phyloP scores from a whole-genome alignment of 2,888 invertebrate species.

The Acanthacorydalis orientalis region DNA sequence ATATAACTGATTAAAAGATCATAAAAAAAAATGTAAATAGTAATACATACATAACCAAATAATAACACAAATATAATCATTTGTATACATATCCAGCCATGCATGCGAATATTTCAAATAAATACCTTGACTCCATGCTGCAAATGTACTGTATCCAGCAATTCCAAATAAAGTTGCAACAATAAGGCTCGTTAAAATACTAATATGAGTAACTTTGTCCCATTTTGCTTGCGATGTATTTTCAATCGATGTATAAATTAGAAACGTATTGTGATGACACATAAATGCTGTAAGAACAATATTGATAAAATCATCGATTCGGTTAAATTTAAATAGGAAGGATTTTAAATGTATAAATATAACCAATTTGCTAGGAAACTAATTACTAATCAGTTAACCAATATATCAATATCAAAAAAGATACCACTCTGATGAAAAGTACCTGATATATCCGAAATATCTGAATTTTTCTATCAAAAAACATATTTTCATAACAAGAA shows the following conservation, averaged over 20 bases:
- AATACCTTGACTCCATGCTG: slow-evolving; percentile 56
- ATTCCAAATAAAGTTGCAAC: slow-evolving; percentile 59
- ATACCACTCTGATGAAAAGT: too few relatives aligned
- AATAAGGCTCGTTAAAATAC: slow-evolving; percentile 53
- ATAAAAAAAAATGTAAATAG: too few relatives aligned
- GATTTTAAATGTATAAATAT: neutral
- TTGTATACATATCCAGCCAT: too few relatives aligned
- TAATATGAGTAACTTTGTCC: slow-evolving; percentile 67
- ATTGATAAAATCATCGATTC: neutral
- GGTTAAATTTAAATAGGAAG: neutral
- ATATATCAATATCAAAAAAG: too few relatives aligned
- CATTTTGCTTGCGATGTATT: slow-evolving; percentile 57
- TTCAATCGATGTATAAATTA: slow-evolving; percentile 65
- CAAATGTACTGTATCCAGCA: slow-evolving; percentile 67
- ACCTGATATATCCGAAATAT: too few relatives aligned
- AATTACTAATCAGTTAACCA: too few relatives aligned
- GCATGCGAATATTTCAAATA: too few relatives aligned
- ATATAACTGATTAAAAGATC: too few relatives aligned
- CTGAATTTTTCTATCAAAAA: too few relatives aligned
- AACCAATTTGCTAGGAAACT: neutral
- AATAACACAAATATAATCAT: too few relatives aligned
- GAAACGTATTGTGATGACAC: slow-evolving; percentile 79
- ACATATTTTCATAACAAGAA: too few relatives aligned
- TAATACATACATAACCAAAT: too few relatives aligned
- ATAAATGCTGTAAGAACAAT: slow-evolving; percentile 50